Base-by-base conservation (phyloP, 2,888 invertebrate species). In the Pherbina coryleti region DNA sequence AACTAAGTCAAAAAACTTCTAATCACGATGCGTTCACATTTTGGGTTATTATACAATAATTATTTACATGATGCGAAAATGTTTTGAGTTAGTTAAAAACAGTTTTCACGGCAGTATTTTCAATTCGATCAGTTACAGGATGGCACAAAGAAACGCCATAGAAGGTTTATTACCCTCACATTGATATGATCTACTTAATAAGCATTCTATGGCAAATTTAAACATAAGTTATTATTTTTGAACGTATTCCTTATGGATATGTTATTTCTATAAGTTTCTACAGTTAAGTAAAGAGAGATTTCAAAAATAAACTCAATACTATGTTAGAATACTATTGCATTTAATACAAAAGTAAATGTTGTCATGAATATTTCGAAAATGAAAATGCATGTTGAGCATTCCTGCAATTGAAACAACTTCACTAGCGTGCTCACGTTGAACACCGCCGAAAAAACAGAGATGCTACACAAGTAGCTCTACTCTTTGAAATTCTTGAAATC, bases 91-190 rank as follows among this genome's bases (percentile, higher is more conserved):
- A 79, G 70, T 82, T 82, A 82, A 78, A 55, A 71, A 77, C 78
- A 62, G 72, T 82, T 83, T 84, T 75, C 82, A 79, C 79, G 82
- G 84, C 80, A 81, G 80, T 85, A 81, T 84, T 75, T 81, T 84
- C 31, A 80, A 78, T 82, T 84, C 74, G 78, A 83, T 84, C 25
- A 53, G 78, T 88, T 87, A 86, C 88, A 88, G 88, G 84, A 85
- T 80, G 83, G 79, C 85, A 69, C 49, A 49, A 25, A 11, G 44
- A 37, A 69, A 69, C 17, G 51, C 49, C 17, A 64, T 17, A 69
- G 14, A 49, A 5, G n/a, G 5, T 66, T 66, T 34, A 55, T 19
- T 55, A 19, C 19, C 7, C 19, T 55, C 11, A 7, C 2, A 8
- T 19, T 22, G 5, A 60, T 14, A 11, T 60, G 3, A 60, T 25